Evolutionary conservation across 2,113 vertebrate species (phyloP), one percentile per base, ranked within the genome.

Genomic region (Phoxinus phoxinus): DNA sequence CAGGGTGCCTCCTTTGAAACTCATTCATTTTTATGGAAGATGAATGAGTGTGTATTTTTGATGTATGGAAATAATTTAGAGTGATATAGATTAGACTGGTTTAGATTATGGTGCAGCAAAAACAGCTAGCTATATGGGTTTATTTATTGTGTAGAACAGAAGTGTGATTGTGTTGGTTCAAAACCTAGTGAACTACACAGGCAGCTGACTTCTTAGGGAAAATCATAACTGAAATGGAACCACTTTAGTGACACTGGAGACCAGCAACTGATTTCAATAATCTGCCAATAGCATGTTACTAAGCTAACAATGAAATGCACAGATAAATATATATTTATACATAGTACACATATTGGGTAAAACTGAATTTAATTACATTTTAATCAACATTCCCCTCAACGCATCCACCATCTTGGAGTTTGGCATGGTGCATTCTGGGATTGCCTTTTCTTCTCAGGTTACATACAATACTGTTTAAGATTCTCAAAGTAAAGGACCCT

Each of bases 1-100:
- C 59, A 32, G 56, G 74, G 73, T 21, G 58, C 53, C 56, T 85
- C 17, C 17, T 61, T 75, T 84, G 63, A 37, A 65, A 51, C 12
- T 11, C 25, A 63, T 17, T 51, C 12, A 30, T 83, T 75, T 84
- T 84, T 51, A 80, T 27, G 61, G 67, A 61, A 80, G 65, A 84
- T 30, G 58, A 73, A 78, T 77, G 32, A 58, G 51, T 61, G 11
- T 75, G 35, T 75, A 71, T 72, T 32, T 58, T 72, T 72, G 27
- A 84, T 74, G 82, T 84, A 59, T 44, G 46, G 44, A 86, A 76
- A 67, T 67, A 12, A 58, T 65, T 53, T 65, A 44, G 27, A 4
- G n/a, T 44, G 46, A 27, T 75, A 74, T 44, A 21, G 37, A 41
- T 41, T 41, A 41, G 37, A 41, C 37, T 75, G 32, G 37, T 84